Base-by-base conservation (phyloP, 2,797 vertebrate species). In the Parauchenoglanis ngamensis region DNA sequence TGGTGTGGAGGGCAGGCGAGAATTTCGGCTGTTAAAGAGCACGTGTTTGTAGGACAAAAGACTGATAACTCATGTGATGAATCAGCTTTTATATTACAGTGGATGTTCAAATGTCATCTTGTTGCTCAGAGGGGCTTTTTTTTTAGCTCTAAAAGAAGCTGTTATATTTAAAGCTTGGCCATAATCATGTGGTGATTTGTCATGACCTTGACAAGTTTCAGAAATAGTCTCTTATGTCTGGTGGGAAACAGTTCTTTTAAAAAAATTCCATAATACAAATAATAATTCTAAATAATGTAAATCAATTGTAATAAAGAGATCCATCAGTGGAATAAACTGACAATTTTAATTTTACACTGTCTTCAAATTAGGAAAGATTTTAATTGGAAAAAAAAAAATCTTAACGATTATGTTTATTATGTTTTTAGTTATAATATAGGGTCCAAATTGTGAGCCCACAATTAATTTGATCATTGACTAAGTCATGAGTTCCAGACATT, bases 161-260 rank as follows among this genome's bases (percentile, higher is more conserved):
- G 86, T 92, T 93, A 89, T 94, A 19, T 86, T 63, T 90, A 87
- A 87, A 23, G 86, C 87, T 52, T 11, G 88, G 82, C 40, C 15
- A 8, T 57, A 15, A 88, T 95, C 93, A 94, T 93, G 94, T 94
- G 93, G 81, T 90, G 15, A 76, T 87, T 90, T 86, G 77, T 73
- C 86, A 83, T 84, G 67, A 56, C 44, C 79, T 6, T 63, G 28
- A 76, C 59, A 57, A 35, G 19, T 52, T 68, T 83, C 61, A 57
- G 25, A 63, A 80, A 78, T 72, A 46, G 4, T 79, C 44, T 65
- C 19, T 59, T 7, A 52, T 76, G 57, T 28, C 59, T 28, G 12
- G 72, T 77, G 73, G 23, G 73, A 75, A 85, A 54, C 0, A 61
- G 21, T 86, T 56, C 82, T 65, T 40, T 65, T 46, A 15, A 4